Evolutionary conservation across 2,113 vertebrate species (phyloP).

Genomic region (Patagioenas fasciata): DNA sequence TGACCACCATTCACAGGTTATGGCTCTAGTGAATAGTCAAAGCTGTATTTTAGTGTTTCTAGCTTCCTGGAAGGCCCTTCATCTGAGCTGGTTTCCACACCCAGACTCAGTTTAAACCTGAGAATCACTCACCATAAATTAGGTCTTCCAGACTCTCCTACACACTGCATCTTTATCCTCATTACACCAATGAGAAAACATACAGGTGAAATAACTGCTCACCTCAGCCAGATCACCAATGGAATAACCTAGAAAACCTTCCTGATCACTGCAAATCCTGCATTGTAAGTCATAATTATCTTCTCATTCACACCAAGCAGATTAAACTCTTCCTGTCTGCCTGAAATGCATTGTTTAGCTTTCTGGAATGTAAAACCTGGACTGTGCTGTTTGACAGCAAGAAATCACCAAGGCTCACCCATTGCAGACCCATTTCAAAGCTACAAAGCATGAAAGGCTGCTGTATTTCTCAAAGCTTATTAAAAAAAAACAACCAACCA

Average conservation of each 20-base stretch:
- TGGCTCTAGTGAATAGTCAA: not conserved
- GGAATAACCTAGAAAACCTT: not conserved
- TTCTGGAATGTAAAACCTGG: not conserved
- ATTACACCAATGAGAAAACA: constrained; percentile 4
- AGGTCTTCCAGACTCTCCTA: not conserved
- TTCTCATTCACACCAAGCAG: not conserved
- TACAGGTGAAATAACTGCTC: not conserved
- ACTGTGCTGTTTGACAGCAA: not conserved
- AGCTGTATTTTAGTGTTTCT: not conserved
- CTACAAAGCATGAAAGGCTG: not conserved
- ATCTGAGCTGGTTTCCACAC: not conserved
- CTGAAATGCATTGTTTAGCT: not conserved
- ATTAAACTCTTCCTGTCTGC: not conserved
- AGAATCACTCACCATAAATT: not conserved
- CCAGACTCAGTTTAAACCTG: not conserved
- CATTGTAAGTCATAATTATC: not conserved
- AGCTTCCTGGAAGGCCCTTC: not conserved
- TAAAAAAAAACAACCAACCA: not conserved
- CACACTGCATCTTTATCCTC: not conserved
- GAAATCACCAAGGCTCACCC: not conserved
- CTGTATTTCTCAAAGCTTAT: not conserved
- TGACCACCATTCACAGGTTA: not conserved
- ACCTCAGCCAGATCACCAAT: not conserved
- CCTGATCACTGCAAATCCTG: not conserved
- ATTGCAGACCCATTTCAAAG: constrained; percentile 3